phyloP scores from a whole-genome alignment of 2,113 vertebrate genomes.

The Zosterops borbonicus region DNA sequence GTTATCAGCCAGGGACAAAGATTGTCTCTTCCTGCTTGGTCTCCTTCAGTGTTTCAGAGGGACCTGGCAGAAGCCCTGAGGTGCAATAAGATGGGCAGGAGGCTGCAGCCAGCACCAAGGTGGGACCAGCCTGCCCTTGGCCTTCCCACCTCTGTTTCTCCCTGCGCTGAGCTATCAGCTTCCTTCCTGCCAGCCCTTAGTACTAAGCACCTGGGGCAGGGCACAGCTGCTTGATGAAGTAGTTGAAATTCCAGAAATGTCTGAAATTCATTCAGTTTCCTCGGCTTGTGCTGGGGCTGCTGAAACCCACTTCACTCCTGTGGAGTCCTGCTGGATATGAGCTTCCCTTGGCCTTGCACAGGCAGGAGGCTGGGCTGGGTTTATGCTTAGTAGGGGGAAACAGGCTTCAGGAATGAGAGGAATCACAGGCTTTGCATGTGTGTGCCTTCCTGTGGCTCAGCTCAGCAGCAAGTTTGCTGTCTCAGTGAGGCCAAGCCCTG shows the following conservation, averaged over 20 bases:
- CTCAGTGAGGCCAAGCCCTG: neutral
- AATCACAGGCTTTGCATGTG: neutral
- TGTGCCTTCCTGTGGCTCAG: neutral
- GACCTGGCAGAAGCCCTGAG: neutral
- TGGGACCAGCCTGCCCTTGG: neutral
- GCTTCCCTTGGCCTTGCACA: neutral
- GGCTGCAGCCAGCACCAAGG: fast-evolving
- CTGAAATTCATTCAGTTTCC: neutral
- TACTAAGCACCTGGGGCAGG: neutral
- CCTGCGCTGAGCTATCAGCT: neutral
- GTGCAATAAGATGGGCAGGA: neutral
- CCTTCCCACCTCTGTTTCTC: neutral
- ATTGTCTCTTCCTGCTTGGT: neutral
- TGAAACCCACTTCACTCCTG: neutral
- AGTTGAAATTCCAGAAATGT: conserved; percentile 18
- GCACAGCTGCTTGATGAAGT: neutral
- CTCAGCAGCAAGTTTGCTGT: neutral
- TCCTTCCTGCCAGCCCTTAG: neutral
- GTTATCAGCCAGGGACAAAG: neutral
- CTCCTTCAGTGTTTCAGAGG: neutral
- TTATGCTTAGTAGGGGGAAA: neutral
- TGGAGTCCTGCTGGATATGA: neutral
- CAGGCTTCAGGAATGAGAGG: neutral
- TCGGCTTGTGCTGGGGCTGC: neutral
- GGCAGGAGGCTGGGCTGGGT: neutral